Base-by-base conservation (phyloP, 2,888 invertebrate genomes). In the Lacanobia wlatinum region DNA sequence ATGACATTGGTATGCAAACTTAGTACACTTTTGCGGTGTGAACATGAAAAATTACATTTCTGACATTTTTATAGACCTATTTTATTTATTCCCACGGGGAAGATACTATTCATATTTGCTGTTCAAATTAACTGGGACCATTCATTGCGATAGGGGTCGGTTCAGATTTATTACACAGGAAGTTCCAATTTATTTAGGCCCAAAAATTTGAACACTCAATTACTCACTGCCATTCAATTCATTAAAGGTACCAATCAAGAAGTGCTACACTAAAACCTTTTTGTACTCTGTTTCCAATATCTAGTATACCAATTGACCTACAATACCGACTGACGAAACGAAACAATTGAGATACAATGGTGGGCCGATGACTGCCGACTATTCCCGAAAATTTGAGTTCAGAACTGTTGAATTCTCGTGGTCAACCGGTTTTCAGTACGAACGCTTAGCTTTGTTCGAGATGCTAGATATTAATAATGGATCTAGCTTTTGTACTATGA, bases 381-480 rank as follows among this genome's bases (percentile, higher is more conserved):
- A 78, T 46, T 38, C 21, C n/a, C 67, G 60, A 78, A 78, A 55
- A 71, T 56, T 43, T 28, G 59, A 79, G 73, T 80, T 73, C 50
- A 58, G 55, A 62, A 65, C 79, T 34, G 69, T 56, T 60, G 56
- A 53, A 83, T 80, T 60, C 59, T 60, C 48, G 75, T 67, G 80
- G 80, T 83, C 75, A 74, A 70, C 68, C 80, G n/a, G n/a, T n/a
- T n/a, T n/a, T n/a, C n/a, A 62, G 61, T 38, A 59, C 52, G 28
- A 66, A 68, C 67, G 63, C 61, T 68, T 21, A 73, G 83, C 64
- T 59, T 14, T n/a, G 58, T 61, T 78, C 38, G 7, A 52, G n/a
- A 52, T 8, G 50, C 55, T 50, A 23, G 79, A 70, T 67, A 83
- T 80, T 80, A 83, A 65, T 80, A 83, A 75, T 80, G 67, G 67